Evolutionary conservation across 2,888 invertebrate species (phyloP), one percentile per base, ranked within the genome.

Genomic region (Lepidochrysops patricia): DNA sequence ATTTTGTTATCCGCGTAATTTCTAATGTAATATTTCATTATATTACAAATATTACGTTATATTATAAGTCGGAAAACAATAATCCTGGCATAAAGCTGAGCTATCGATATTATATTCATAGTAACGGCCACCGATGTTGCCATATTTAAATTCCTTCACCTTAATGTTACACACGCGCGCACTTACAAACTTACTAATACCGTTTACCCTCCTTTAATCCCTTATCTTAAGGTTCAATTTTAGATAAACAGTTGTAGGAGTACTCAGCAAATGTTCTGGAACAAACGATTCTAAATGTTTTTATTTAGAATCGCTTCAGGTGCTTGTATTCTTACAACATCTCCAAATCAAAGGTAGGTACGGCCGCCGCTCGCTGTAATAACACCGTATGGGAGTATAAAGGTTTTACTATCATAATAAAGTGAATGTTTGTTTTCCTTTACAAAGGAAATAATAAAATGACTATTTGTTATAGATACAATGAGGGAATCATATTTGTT

Each of bases 81-180:
- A 52, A 52, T 52, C 52, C 19, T 43, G 43, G 19, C 19, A 23
- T 13, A 64, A 60, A 61, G 49, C 69, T 73, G 73, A 78, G 78
- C 74, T 70, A 72, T 76, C 77, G 78, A 80, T 78, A 79, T 82
- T 82, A 83, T 81, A 80, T 84, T 79, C 76, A 74, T 82, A 76
- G 77, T 84, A 82, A 84, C 82, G 79, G 79, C 84, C 70, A 72
- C 79, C 73, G 72, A 77, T 84, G 86, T 82, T 81, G 82, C 86
- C 82, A 83, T 88, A 88, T 88, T 88, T 88, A 87, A 88, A 87
- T 88, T 86, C 87, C 86, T 87, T 83, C 75, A 80, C 84, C 86
- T 86, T 87, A 88, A 87, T 86, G 86, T 86, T 80, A 84, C 85
- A 86, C 82, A 82, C 84, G 80, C 78, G 79, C 77, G 82, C 85